A percentile compares a stretch with the other conserved stretches of the same genome.
Conservation (phyloP, 2,888 invertebrate species). For the Athripsodes cinereus region DNA sequence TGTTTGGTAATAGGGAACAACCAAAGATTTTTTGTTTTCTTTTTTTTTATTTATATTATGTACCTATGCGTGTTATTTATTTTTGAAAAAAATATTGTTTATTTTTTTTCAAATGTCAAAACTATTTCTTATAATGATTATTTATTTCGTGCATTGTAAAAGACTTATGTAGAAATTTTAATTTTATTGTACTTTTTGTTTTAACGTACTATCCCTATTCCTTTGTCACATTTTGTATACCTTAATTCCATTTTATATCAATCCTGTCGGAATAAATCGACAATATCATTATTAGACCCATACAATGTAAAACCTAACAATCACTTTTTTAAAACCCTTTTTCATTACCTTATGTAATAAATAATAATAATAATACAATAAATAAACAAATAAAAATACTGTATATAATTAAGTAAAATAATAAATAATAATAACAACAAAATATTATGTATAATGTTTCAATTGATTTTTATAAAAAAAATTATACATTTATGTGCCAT, state of each 20-base stretch:
- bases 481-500: too few species aligned
- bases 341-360: too few species aligned
- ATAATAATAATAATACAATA: too few species aligned
- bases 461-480: too few species aligned
- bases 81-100: neutral
- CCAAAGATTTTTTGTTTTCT: conserved; percentile 75
- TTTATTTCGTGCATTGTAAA: too few species aligned
- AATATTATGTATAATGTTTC: too few species aligned
- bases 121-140: too few species aligned
- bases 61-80: conserved; percentile 14
- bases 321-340: too few species aligned
- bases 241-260: neutral
- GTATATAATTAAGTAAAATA: too few species aligned
- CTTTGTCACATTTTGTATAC: neutral
- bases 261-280: neutral
- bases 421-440: too few species aligned
- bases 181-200: neutral
- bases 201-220: neutral
- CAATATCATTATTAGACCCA: neutral
- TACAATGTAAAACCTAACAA: conserved; percentile 1
- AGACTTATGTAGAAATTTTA: neutral
- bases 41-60: conserved; percentile 43
- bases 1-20: conserved; percentile 76
- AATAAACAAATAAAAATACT: too few species aligned
- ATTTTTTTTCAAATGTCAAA: too few species aligned